phyloP scores from a whole-genome alignment of 2,797 vertebrate species.

The Ptychadena robeensis region DNA sequence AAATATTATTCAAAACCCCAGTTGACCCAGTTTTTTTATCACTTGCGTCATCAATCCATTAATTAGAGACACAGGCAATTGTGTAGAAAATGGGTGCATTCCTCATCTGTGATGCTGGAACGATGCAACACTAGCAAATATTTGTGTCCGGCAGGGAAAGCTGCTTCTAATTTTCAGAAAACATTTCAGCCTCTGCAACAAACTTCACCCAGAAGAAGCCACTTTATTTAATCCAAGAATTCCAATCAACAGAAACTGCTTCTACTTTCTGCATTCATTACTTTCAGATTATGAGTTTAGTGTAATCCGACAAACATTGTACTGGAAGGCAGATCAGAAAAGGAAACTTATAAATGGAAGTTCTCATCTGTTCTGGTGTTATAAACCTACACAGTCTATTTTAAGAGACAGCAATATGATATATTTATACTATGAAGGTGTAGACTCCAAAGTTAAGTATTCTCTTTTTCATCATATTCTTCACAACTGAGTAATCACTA shows the following conservation, averaged over 20 bases:
- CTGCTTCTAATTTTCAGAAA: conserved; percentile 18
- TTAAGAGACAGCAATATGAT: neutral
- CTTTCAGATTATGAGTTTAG: neutral
- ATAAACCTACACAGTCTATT: neutral
- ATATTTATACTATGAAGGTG: neutral
- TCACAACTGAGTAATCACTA: too few species aligned
- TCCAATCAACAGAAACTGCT: neutral
- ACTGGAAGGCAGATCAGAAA: neutral
- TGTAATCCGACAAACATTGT: neutral
- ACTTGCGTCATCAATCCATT: neutral
- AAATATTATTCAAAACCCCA: too few species aligned
- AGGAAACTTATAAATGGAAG: neutral
- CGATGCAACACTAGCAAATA: conserved; percentile 1
- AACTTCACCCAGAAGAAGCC: neutral
- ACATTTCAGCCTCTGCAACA: neutral
- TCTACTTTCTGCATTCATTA: neutral
- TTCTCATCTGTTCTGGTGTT: too few species aligned
- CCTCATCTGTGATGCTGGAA: neutral
- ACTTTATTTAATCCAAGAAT: neutral
- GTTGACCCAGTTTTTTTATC: neutral
- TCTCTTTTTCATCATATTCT: too few species aligned
- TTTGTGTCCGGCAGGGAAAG: neutral
- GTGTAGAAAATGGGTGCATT: neutral
- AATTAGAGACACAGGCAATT: neutral
- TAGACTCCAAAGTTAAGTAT: neutral